Base-by-base conservation (phyloP, 2,888 invertebrate genomes). In the Branchellion lobata region DNA sequence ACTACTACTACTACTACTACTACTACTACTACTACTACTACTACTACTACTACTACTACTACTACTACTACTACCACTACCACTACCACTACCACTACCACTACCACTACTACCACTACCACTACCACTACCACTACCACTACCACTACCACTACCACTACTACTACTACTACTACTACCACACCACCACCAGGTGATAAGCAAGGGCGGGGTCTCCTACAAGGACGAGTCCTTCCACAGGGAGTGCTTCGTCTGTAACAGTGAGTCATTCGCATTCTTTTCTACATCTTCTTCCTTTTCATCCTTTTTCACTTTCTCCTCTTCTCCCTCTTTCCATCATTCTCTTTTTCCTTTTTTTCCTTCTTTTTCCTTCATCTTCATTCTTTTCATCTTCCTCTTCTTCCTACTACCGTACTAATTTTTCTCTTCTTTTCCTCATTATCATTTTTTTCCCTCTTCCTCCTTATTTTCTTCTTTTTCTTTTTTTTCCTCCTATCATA, bases 211-310 rank as follows among this genome's bases (percentile, higher is more conserved):
- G 84, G 97, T 99, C 85, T 98, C 98, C 81, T 99, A 98, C 91
- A 98, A 98, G 92, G 96, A 96, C 90, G 96, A 96, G 89, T 98
- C 99, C 84, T 99, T 96, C 96, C 99, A 99, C 90, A 92, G 96
- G 86, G 98, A 98, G 89, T 99, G 98, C 91, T 99, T 99, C 91
- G 95, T 95, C 80, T 99, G 99, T 91, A 95, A 77, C 18, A n/a
- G 77, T 57, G 14, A 18, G 61, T 57, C 34, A 14, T 0, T 27
- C 29, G 0, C 47, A 8, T 73, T n/a, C n/a, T 27, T 33, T 24
- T 73, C 36, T 73, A 27, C 47, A n/a, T 36, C 73, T 33, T 1
- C 40, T 40, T 73, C 34, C 40, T 2, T n/a, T 2, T 73, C 36
- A 3, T n/a, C 40, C 8, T 73, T n/a, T 34, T n/a, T 73, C 2